Conservation (phyloP, 2,797 vertebrate species). For the Oreortyx pictus region DNA sequence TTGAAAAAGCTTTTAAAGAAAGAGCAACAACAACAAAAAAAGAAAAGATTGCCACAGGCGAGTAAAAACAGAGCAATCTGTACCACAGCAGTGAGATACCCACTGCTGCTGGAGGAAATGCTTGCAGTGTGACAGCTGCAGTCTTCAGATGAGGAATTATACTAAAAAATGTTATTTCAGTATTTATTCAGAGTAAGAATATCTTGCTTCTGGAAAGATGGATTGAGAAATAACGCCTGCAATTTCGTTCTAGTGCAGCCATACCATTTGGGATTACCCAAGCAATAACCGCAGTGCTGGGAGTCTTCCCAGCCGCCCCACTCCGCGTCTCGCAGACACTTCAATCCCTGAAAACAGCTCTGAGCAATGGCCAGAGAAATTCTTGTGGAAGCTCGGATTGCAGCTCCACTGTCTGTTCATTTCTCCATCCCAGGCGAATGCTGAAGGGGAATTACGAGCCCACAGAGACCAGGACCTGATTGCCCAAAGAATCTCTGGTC, state of each 20-base stretch:
- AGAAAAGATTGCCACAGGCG: conserved; percentile 18
- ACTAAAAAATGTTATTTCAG: background rate
- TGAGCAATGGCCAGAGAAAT: conserved; percentile 22
- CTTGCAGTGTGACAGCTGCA: conserved; percentile 17
- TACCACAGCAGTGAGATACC: background rate
- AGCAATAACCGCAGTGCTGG: background rate
- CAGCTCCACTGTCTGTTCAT: conserved; percentile 22
- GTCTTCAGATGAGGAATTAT: conserved; percentile 15
- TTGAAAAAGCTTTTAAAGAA: conserved; percentile 9
- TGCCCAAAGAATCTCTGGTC: conserved; percentile 25
- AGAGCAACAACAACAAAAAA: background rate
- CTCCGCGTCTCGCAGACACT: background rate
- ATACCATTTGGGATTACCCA: background rate
- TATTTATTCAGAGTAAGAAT: conserved; percentile 29
- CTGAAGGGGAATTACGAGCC: conserved; percentile 60
- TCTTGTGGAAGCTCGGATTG: conserved; percentile 61
- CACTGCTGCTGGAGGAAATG: background rate
- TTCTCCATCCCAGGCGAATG: conserved; percentile 28
- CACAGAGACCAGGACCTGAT: conserved; percentile 7
- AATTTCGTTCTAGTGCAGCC: background rate
- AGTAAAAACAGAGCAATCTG: background rate
- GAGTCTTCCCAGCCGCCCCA: background rate
- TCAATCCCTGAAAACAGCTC: background rate
- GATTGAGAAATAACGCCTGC: background rate
- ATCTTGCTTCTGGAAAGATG: conserved; percentile 37